These are phyloP conservation scores for Podarcis lilfordi DNA, from an alignment of 2,797 vertebrate genomes.

Conservation along the genomic window DNA sequence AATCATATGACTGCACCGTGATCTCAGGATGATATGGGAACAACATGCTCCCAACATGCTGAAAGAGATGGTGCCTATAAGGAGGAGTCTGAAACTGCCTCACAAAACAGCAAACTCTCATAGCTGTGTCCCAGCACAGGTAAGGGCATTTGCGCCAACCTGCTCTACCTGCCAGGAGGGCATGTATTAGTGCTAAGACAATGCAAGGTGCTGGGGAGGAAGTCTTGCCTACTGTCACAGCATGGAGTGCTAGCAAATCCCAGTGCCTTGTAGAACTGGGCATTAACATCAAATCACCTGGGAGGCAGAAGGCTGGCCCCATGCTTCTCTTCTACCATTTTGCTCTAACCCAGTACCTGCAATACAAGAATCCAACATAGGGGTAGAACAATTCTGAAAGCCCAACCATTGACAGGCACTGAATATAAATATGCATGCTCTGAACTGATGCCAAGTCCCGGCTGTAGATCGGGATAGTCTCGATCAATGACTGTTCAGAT, in stretches of 20 bases:
- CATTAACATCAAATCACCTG: neutral
- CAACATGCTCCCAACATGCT: neutral
- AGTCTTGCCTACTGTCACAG: neutral
- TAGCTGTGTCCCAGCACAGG: neutral
- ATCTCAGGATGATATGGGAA: neutral
- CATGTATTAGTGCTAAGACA: too few species aligned
- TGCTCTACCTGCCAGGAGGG: neutral
- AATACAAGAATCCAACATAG: neutral
- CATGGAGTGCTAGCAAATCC: neutral
- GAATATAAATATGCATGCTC: too few species aligned
- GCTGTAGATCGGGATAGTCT: too few species aligned
- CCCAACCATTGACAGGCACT: too few species aligned
- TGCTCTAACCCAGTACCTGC: neutral
- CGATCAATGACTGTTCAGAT: too few species aligned
- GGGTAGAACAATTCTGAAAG: neutral
- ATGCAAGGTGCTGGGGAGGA: neutral
- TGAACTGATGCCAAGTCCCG: too few species aligned
- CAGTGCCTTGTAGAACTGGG: neutral
- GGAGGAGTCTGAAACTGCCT: neutral
- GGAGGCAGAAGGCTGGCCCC: neutral
- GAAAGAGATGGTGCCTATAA: fast-evolving
- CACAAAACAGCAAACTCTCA: neutral
- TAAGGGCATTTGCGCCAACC: neutral
- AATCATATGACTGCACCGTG: neutral
- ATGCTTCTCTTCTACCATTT: neutral